Conservation (phyloP, 2,888 invertebrate species). For the Drosophila anomelani region DNA sequence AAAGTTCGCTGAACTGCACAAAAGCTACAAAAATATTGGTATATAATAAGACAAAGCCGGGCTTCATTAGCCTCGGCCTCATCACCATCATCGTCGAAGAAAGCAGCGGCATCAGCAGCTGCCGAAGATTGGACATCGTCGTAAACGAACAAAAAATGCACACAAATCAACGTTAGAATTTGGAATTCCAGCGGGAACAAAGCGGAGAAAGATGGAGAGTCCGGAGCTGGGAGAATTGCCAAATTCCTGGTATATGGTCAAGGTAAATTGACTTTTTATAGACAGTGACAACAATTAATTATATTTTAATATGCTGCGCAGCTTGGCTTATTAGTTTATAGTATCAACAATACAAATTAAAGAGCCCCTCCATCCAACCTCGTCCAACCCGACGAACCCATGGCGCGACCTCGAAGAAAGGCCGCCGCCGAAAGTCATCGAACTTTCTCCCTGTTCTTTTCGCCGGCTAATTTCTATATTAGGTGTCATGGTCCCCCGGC, state of each 20-base stretch:
- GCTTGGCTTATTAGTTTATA: conserved; percentile 72
- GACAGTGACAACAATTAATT: conserved; percentile 79
- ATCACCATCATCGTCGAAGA: conserved; percentile 63
- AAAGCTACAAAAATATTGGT: conserved; percentile 47
- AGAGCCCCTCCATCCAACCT: conserved; percentile 37
- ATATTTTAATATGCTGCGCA: conserved; percentile 73
- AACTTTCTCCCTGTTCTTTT: conserved; percentile 72
- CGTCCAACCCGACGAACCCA: too few species aligned
- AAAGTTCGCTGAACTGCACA: conserved; percentile 79
- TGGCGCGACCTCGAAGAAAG: conserved; percentile 61
- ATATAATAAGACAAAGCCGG: conserved; percentile 64
- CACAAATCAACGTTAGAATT: conserved; percentile 74
- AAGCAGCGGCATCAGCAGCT: conserved; percentile 54
- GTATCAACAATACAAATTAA: conserved; percentile 73
- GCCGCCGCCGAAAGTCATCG: conserved; percentile 71
- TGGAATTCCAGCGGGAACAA: conserved; percentile 51
- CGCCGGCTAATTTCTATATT: conserved; percentile 69
- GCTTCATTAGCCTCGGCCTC: conserved; percentile 70
- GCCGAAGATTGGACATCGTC: conserved; percentile 28
- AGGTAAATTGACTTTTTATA: conserved; percentile 74
- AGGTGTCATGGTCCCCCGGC: conserved; percentile 62
- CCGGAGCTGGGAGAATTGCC: conserved; percentile 6
- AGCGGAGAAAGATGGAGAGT: conserved; percentile 25
- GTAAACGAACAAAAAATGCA: conserved; percentile 63
- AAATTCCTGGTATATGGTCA: conserved; percentile 59